These are phyloP conservation scores for Hemitrygon akajei DNA, from an alignment of 2,797 vertebrate species.

Conservation along the genomic window DNA sequence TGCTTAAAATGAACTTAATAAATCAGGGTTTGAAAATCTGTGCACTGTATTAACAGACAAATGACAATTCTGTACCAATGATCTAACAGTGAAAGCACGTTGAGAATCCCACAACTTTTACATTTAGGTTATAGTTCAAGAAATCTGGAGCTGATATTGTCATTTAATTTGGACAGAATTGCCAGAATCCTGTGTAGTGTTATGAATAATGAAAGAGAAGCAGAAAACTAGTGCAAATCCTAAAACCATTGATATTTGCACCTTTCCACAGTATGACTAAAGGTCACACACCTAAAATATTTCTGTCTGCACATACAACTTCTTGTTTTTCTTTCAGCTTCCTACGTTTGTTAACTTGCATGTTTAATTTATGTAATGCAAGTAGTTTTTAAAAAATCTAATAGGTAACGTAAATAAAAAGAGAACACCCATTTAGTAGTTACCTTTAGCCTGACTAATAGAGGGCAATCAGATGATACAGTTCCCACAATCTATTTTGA, in stretches of 20 bases:
- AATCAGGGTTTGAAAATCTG: not conserved
- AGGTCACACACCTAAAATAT: too few relatives aligned
- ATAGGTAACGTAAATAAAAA: not conserved
- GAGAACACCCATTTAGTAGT: not conserved
- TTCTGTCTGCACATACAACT: too few relatives aligned
- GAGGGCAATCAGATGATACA: not conserved
- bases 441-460: not conserved
- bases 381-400: not conserved
- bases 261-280: too few relatives aligned
- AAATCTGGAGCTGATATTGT: not conserved
- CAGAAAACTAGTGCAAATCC: not conserved
- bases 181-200: not conserved
- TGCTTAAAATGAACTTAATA: not conserved
- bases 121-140: not conserved
- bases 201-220: not conserved
- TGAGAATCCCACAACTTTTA: not conserved
- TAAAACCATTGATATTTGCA: too few relatives aligned
- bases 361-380: not conserved
- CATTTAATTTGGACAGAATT: not conserved
- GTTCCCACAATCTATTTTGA: not conserved
- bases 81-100: not conserved
- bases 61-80: not conserved
- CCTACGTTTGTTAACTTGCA: not conserved
- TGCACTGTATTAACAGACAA: not conserved
- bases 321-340: not conserved